Conservation (phyloP, 2,113 vertebrate species). For the Ranitomeya variabilis region DNA sequence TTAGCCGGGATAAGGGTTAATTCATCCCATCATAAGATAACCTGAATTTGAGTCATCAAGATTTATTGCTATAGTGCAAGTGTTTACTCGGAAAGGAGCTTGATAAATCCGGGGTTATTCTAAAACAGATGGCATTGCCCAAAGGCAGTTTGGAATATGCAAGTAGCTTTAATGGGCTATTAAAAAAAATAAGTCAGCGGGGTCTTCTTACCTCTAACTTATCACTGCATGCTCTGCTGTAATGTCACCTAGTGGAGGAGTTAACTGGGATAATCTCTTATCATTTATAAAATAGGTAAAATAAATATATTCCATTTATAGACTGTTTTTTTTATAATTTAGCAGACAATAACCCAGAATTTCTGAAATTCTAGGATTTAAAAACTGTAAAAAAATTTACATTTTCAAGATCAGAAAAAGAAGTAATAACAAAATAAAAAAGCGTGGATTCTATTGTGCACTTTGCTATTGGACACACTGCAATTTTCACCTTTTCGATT, state of each 20-base stretch:
- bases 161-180: conserved; percentile 40
- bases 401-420: neutral
- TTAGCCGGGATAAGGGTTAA: neutral
- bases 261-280: neutral
- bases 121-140: conserved; percentile 45
- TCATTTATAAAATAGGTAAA: neutral
- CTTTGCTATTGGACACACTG: too few species aligned
- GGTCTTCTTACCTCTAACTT: conserved; percentile 30
- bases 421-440: neutral
- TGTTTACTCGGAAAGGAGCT: conserved; percentile 39
- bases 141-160: conserved; percentile 42
- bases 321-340: neutral
- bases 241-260: neutral
- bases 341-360: neutral
- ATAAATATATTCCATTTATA: neutral
- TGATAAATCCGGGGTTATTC: conserved; percentile 46
- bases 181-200: conserved; percentile 41
- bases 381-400: neutral
- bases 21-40: conserved; percentile 18
- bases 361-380: neutral
- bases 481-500: too few species aligned
- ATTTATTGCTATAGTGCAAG: conserved; percentile 14
- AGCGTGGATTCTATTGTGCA: too few species aligned
- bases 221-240: neutral
- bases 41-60: conserved; percentile 14